Evolutionary conservation across 2,888 invertebrate species (phyloP), one percentile per base, ranked within the genome.

Genomic region (Sminthurides aquaticus): DNA sequence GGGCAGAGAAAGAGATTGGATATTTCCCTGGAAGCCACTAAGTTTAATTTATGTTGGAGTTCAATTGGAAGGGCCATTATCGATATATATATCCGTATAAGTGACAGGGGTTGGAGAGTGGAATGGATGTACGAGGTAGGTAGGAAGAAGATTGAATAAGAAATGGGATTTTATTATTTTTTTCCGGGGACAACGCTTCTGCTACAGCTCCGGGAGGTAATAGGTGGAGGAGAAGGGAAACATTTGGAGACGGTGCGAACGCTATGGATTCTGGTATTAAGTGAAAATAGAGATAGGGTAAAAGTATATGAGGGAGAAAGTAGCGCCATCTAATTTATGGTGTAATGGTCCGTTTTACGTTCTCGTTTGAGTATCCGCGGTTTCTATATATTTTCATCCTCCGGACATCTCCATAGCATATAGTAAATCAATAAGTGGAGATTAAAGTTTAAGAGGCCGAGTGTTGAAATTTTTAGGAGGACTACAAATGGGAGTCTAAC

Each of bases 401-500:
- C 5, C 3, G 20, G 52, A 52, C 52, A 52, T 52, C 15, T 52
- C 43, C 43, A 43, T 43, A n/a, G n/a, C 43, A 15, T 15, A 52
- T 22, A 8, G 56, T 26, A 56, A 56, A 56, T 57, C 57, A 57
- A 26, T 57, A 26, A 27, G n/a, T 57, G 57, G n/a, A 57, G 29
- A 29, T 24, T 58, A 20, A 43, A 58, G 2, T n/a, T 11, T 20
- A 20, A 43, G 18, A 1, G 22, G 2, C 43, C 2, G 11, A 3
- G 5, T 3, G 43, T 49, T 43, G 48, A 24, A 43, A 49, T 22
- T 49, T 60, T 57, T 57, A 73, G 73, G 73, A 73, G 65, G 71
- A 73, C 58, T 73, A 71, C 63, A 71, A 73, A 65, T 73, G 73
- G 73, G 67, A 69, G 57, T 65, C 73, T 63, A 69, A 67, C 58